Evolutionary conservation across 1,140 invertebrate species (phyloP), one percentile per base, ranked within the genome.

Genomic region (Neoseiulus cucumeris): DNA sequence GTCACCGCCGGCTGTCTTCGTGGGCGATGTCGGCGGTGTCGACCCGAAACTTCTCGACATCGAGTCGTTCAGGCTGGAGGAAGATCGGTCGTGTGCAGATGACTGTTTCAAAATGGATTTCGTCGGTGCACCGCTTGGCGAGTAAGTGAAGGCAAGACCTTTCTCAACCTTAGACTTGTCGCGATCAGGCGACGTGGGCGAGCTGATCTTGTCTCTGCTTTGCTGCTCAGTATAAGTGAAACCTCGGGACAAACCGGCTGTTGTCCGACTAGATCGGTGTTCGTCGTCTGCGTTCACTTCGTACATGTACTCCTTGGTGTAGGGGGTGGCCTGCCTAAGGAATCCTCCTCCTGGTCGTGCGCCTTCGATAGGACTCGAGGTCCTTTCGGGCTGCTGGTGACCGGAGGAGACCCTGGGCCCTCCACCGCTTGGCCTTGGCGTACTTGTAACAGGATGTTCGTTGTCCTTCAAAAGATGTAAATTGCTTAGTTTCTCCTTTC

Each of bases 141-240:
- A 51, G 64, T 72, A 72, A 22, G 71, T 72, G 64, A 72, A 72
- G 25, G 71, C 70, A 22, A 69, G 42, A 42, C 68, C 71, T 42
- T 68, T 72, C 1, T 68, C 66, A 9, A 65, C 59, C 33, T 65
- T 66, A 6, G 41, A 25, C 12, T 14, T 18, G 12, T 59, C 51
- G 25, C 25, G 59, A 29, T 69, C 65, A 29, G 22, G 39, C 47
- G 55, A 64, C 25, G 22, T 42, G n/a, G 67, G 67, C 39, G 67
- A 66, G 29, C 42, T 7, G 65, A 64, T 65, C 7, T 59, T 44
- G 25, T 51, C 30, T 30, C 42, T 51, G 59, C 66, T 64, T 33
- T 64, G 47, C 39, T 64, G 47, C 44, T 69, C 69, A 41, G 66
- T 69, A 45, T 71, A 71, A 12, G 65, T 66, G 64, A 71, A 71